Evolutionary conservation across 2,797 vertebrate species (phyloP).

Genomic region (Kryptopterus vitreolus): DNA sequence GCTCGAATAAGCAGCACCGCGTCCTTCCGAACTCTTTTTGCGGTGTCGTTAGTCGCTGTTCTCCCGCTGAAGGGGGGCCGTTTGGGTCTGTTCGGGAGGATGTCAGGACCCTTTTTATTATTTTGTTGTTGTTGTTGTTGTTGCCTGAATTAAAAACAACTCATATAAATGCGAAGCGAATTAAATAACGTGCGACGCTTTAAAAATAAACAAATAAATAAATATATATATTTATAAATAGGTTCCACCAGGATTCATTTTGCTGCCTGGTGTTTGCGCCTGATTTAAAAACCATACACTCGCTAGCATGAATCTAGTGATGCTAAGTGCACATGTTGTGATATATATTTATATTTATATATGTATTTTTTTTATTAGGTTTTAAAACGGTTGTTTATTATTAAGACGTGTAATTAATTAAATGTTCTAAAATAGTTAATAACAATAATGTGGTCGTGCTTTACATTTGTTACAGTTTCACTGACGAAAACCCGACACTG

Average conservation of each 20-base stretch:
- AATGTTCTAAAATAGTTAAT: neutral
- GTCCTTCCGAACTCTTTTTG: constrained; percentile 24
- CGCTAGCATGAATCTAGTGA: neutral
- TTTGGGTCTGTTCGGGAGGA: constrained; percentile 4
- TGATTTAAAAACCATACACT: constrained; percentile 6
- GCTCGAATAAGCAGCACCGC: neutral
- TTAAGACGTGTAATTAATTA: neutral
- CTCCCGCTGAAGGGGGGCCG: constrained; percentile 58
- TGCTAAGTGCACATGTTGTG: neutral
- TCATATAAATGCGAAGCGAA: neutral
- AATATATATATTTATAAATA: neutral
- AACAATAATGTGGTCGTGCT: neutral
- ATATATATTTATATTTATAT: too few species aligned
- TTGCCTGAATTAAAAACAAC: constrained; percentile 7
- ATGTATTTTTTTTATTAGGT: too few species aligned
- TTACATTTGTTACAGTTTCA: too few species aligned
- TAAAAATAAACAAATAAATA: neutral
- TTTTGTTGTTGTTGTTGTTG: neutral
- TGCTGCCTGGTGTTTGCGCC: neutral
- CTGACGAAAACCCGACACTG: neutral
- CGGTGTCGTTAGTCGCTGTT: constrained; percentile 77
- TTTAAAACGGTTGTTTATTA: too few species aligned
- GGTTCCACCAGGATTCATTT: neutral
- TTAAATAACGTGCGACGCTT: too few species aligned
- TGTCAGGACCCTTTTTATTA: constrained; percentile 62